Evolutionary conservation across 2,797 vertebrate species (phyloP).

Genomic region (Leptatherina wallacei): DNA sequence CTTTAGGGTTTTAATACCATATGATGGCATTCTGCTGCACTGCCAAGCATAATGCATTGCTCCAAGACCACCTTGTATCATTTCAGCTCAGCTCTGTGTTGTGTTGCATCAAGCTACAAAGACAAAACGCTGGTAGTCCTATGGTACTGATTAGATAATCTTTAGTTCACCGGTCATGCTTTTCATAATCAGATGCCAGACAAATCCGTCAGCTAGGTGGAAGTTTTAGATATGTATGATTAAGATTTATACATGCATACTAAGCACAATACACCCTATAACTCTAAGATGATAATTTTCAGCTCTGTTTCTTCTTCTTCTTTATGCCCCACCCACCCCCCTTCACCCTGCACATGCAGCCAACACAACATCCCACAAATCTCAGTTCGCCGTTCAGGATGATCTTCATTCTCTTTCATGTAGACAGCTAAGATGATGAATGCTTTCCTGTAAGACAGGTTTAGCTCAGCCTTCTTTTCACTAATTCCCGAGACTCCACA

Average conservation of each 20-base stretch:
- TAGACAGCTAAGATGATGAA: constrained; percentile 37
- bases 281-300: neutral
- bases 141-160: no score
- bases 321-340: no score
- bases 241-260: no score
- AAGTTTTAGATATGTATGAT: no score
- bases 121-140: no score
- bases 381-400: constrained; percentile 18
- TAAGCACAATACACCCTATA: neutral
- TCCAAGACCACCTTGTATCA: neutral
- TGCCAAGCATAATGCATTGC: neutral
- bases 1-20: neutral
- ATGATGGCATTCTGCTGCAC: neutral
- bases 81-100: no score
- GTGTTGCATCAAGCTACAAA: no score
- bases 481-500: constrained; percentile 13
- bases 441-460: constrained; percentile 41
- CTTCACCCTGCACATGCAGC: neutral
- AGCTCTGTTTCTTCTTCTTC: no score
- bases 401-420: constrained; percentile 26
- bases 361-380: constrained; percentile 30
- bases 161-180: no score
- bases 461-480: constrained; percentile 29
- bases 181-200: no score
- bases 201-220: no score